A percentile compares a stretch with the other conserved stretches of the same genome.
These are phyloP conservation scores for Pluvianellus socialis DNA, from an alignment of 2,113 vertebrate species.

Conservation along the genomic window DNA sequence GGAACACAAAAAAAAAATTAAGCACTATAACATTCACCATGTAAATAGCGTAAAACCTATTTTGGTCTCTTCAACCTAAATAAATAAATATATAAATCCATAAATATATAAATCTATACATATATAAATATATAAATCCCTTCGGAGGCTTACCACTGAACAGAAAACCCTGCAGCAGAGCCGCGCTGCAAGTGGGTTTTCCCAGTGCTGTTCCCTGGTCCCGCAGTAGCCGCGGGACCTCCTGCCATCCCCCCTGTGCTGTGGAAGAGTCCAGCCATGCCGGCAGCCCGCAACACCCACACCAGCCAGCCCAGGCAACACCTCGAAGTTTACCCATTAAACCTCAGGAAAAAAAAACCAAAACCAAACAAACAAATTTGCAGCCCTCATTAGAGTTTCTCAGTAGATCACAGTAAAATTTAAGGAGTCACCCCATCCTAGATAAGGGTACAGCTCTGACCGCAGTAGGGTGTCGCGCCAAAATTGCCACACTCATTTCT, in stretches of 20 bases:
- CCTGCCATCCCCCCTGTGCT: not conserved
- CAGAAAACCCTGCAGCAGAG: not conserved
- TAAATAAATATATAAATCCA: no score
- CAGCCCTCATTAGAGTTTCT: not conserved
- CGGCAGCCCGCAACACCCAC: not conserved
- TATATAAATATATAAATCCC: no score
- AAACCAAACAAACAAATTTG: not conserved
- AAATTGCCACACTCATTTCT: not conserved
- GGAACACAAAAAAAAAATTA: not conserved
- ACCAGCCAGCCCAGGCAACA: not conserved
- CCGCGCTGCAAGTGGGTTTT: not conserved
- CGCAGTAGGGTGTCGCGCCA: not conserved
- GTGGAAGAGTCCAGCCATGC: not conserved
- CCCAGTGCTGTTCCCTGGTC: not conserved
- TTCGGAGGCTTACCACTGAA: rapidly evolving
- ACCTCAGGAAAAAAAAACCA: not conserved
- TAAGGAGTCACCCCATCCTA: not conserved
- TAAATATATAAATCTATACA: no score
- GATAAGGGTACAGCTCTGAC: not conserved
- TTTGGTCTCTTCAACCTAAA: not conserved
- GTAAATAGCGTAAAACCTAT: not conserved
- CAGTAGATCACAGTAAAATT: not conserved
- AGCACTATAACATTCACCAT: rapidly evolving
- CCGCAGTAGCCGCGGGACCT: not conserved
- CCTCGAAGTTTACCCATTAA: not conserved